Evolutionary conservation across 2,113 vertebrate genomes (phyloP), one percentile per base, ranked within the genome.

Genomic region (Fulica atra): DNA sequence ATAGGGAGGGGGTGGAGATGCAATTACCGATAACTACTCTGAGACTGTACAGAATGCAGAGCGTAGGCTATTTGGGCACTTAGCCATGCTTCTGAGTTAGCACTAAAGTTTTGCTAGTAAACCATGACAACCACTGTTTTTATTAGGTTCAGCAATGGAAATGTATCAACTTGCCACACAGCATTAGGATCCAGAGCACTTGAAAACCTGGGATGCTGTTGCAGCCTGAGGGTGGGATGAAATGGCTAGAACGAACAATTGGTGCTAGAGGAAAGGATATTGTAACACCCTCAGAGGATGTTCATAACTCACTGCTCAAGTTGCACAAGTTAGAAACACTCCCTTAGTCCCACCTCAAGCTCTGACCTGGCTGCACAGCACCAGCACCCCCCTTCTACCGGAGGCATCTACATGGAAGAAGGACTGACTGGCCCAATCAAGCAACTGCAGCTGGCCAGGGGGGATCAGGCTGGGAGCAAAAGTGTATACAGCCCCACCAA

Each of bases 21-120:
- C 72, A 92, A 79, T 89, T 93, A 84, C 53, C 0, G 2, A 26
- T 72, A 95, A 86, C 86, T 81, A 36, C 76, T 61, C 60, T 1
- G 12, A 79, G 79, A n/a, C 65, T 38, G 29, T 33, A 64, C 64
- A 84, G 82, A 92, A 81, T 65, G 69, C 86, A 81, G 53, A 72
- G 60, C 1, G 7, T 90, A 66, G 93, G 95, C 72, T 90, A 86
- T 53, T 78, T 4, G 5, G 93, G 90, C 80, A 74, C 64, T 78
- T 86, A 4, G 31, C 92, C 88, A 92, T 0, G 2, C 57, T 20
- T 86, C 91, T 86, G 88, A 94, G 86, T 36, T 84, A 79, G 80
- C 88, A 93, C 46, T 86, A 26, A 94, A 95, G 61, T 86, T 96
- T 83, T 93, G 29, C 48, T 60, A 68, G 76, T 61, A 93, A 93